These are phyloP conservation scores for Streptopelia turtur DNA, from an alignment of 2,797 vertebrate species.

Conservation along the genomic window DNA sequence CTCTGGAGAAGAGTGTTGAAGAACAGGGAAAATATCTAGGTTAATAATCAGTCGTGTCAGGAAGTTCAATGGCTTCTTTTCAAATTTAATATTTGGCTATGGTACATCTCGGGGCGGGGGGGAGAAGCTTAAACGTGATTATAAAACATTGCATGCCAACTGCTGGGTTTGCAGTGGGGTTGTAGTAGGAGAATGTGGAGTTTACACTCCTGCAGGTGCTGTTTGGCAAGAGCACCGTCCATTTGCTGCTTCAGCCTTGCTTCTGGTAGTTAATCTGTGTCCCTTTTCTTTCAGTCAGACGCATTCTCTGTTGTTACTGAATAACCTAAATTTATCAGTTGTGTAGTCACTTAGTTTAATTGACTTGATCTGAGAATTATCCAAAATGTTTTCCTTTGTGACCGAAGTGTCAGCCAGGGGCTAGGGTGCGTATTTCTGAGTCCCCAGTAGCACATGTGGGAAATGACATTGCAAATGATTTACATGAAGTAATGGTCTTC, in stretches of 20 bases:
- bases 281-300: fast-evolving
- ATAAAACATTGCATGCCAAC: neutral
- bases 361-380: neutral
- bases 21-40: neutral
- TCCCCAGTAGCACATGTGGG: neutral
- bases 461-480: neutral
- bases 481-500: neutral
- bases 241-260: neutral
- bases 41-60: neutral
- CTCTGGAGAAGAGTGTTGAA: neutral
- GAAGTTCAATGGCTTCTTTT: neutral
- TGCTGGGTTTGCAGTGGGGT: neutral
- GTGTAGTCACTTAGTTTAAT: neutral
- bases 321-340: neutral
- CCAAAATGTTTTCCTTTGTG: neutral
- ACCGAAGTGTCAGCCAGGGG: neutral
- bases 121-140: neutral
- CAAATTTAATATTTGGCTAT: neutral
- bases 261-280: neutral
- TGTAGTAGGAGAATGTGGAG: neutral
- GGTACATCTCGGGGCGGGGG: neutral
- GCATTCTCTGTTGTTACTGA: neutral
- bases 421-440: neutral
- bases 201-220: neutral
- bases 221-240: neutral